Base-by-base conservation (phyloP, 2,797 vertebrate genomes). In the Agapornis canus region DNA sequence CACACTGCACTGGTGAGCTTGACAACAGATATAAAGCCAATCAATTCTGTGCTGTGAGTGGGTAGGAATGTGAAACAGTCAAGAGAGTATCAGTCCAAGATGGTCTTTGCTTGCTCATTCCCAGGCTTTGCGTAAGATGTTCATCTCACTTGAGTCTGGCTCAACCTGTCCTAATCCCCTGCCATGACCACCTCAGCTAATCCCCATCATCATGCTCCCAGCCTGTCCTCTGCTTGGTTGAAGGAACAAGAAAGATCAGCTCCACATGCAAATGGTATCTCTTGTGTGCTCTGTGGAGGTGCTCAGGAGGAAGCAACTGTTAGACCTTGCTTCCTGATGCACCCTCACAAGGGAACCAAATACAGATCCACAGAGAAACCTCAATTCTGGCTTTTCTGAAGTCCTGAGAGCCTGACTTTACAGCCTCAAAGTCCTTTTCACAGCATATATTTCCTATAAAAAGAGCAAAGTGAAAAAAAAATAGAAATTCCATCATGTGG, bases 401-500 rank as follows among this genome's bases (percentile, higher is more conserved):
- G 54, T 49, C 77, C 85, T 35, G 26, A 65, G 29, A 65, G 79
- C 86, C 88, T 96, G 94, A 82, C 92, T 96, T 96, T 70, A 56
- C 63, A 95, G 66, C 39, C 81, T 96, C 77, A 85, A 31, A 94
- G 90, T 86, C 66, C 80, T 88, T 90, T 84, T 80, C 48, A 29
- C 83, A 92, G 70, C 57, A 66, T 82, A 56, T 12, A 95, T 84
- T 93, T 86, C 23, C 3, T 95, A 93, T 92, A 95, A 96, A 96
- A 95, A 95, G 95, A 96, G 94, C 94, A 96, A 96, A 96, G 82
- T 79, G 81, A 70, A 95, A 95, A 95, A 94, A 94, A 94, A 93
- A 89, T 60, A 96, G 92, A 95, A 94, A 93, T 84, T 71, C 82
- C 77, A 70, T 96, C 92, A 90, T 94, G 94, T 93, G 93, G 92